These are phyloP conservation scores for Spea hammondii DNA, from an alignment of 2,797 vertebrate species.

Conservation along the genomic window DNA sequence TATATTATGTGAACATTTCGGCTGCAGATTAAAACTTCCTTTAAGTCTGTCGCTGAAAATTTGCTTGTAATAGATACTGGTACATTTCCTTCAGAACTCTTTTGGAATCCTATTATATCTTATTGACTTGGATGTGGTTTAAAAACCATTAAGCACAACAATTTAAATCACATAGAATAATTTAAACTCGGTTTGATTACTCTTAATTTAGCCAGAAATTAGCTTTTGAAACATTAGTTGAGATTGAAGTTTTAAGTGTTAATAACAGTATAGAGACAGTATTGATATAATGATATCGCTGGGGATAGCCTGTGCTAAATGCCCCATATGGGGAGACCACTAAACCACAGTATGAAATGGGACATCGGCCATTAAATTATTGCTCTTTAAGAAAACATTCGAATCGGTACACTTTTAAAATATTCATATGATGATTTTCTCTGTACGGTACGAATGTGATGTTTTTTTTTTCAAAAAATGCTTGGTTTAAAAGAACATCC, in stretches of 20 bases:
- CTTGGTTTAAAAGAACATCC: no score
- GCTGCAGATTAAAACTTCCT: background rate
- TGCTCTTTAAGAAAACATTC: background rate
- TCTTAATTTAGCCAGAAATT: constrained; percentile 48
- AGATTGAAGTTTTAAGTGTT: constrained; percentile 46
- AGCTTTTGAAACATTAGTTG: constrained; percentile 43
- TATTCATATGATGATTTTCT: no score
- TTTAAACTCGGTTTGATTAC: constrained; percentile 51
- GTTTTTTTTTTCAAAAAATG: no score
- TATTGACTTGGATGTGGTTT: constrained; percentile 39
- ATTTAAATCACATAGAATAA: constrained; percentile 48
- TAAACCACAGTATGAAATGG: background rate
- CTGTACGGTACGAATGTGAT: no score
- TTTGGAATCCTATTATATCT: constrained; percentile 44
- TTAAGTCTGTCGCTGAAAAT: constrained; percentile 2
- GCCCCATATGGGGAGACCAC: constrained; percentile 10
- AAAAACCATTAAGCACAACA: constrained; percentile 48
- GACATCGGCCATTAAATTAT: background rate
- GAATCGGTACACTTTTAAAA: background rate
- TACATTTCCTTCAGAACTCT: constrained; percentile 25
- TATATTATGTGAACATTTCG: no score
- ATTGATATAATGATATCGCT: constrained; percentile 23
- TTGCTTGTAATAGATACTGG: constrained; percentile 25
- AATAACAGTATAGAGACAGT: constrained; percentile 35
- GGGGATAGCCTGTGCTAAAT: constrained; percentile 9